Conservation (phyloP, 2,113 vertebrate genomes). For the Macrotis lagotis region DNA sequence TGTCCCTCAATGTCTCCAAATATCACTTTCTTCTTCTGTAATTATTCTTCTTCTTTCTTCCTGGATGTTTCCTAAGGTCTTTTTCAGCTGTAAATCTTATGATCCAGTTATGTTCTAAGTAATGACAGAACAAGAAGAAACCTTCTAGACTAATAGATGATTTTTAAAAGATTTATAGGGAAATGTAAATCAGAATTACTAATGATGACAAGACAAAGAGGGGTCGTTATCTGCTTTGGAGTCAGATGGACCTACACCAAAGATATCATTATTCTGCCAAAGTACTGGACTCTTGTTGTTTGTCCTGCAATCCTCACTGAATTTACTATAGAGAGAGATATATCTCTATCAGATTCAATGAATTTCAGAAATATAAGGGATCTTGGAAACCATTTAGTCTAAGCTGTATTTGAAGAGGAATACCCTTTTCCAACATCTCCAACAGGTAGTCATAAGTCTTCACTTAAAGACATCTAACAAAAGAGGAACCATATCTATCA, state of each 20-base stretch:
- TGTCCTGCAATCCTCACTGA: neutral
- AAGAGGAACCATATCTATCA: neutral
- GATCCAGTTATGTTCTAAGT: neutral
- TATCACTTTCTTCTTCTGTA: neutral
- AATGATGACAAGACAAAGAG: neutral
- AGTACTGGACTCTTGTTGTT: neutral
- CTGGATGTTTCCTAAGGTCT: neutral
- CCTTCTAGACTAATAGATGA: neutral
- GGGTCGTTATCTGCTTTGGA: neutral
- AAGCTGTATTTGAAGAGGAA: neutral
- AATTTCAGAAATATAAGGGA: neutral
- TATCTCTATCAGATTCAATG: neutral
- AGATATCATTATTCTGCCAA: neutral
- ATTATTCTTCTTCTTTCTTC: no score
- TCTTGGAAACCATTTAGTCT: neutral
- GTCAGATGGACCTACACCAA: neutral
- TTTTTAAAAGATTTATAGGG: neutral
- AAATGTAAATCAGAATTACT: neutral
- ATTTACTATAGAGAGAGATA: neutral
- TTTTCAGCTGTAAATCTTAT: neutral
- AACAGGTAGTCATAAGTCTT: neutral
- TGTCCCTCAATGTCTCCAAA: neutral
- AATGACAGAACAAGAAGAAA: neutral
- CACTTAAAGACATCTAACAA: neutral
- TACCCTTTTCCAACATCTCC: neutral